Conservation (phyloP, 2,888 invertebrate species). For the Gastracanthus pulcherrimus region DNA sequence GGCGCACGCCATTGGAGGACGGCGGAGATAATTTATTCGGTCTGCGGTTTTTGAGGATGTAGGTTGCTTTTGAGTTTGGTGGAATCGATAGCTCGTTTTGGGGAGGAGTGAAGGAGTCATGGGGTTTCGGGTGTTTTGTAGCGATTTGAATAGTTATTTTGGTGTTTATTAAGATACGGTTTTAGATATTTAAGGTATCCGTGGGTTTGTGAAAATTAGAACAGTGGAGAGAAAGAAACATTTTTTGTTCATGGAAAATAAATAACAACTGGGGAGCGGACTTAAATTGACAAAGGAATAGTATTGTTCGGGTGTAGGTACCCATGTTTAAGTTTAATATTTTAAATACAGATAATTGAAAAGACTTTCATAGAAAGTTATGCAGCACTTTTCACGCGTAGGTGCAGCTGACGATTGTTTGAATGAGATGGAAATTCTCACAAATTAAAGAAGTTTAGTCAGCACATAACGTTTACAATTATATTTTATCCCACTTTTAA, state of each 20-base stretch:
- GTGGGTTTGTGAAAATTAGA: not conserved
- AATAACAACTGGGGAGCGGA: too few species aligned
- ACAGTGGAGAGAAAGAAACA: not conserved
- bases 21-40: not conserved
- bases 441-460: not conserved
- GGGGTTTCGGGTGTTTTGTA: not conserved
- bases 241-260: not conserved
- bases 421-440: not conserved
- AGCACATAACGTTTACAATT: not conserved
- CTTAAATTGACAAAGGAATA: not conserved
- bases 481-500: not conserved
- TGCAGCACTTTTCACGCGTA: not conserved
- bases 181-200: too few species aligned
- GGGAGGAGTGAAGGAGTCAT: too few species aligned
- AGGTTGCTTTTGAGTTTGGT: not conserved
- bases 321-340: not conserved
- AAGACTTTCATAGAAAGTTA: slow-evolving; percentile 18
- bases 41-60: not conserved
- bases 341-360: not conserved
- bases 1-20: not conserved
- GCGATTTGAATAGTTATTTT: not conserved
- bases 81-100: not conserved
- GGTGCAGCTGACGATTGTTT: not conserved
- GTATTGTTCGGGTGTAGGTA: not conserved
- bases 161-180: not conserved